These are phyloP conservation scores for Paradisaea rubra DNA, from an alignment of 2,113 vertebrate species.

Conservation along the genomic window DNA sequence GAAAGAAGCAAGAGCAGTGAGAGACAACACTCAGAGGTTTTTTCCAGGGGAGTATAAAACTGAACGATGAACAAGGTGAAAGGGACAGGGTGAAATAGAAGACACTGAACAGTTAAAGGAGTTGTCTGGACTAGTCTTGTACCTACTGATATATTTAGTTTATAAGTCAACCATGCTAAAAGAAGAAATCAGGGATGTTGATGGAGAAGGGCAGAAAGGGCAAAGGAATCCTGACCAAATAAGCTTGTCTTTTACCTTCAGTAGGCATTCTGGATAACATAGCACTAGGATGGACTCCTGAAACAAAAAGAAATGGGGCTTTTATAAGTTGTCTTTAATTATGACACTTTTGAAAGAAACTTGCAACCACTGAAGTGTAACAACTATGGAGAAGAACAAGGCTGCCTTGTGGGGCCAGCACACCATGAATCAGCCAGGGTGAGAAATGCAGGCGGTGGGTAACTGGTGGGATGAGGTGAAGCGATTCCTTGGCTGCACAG, in stretches of 20 bases:
- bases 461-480: neutral
- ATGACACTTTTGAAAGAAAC: neutral
- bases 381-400: neutral
- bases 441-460: neutral
- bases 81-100: neutral
- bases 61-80: neutral
- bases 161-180: neutral
- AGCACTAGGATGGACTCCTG: neutral
- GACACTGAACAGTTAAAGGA: neutral
- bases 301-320: neutral
- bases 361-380: neutral
- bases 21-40: neutral
- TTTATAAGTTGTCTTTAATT: neutral
- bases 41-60: neutral
- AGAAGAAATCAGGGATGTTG: neutral
- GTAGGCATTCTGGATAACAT: neutral
- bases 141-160: neutral
- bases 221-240: neutral
- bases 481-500: neutral
- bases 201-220: neutral
- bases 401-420: neutral
- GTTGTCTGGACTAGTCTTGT: neutral
- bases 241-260: neutral
- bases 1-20: neutral
- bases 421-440: neutral